A percentile compares a stretch with the other conserved stretches of the same genome.
Conservation (phyloP, 1,140 invertebrate species). For the Drosophila truncata region DNA sequence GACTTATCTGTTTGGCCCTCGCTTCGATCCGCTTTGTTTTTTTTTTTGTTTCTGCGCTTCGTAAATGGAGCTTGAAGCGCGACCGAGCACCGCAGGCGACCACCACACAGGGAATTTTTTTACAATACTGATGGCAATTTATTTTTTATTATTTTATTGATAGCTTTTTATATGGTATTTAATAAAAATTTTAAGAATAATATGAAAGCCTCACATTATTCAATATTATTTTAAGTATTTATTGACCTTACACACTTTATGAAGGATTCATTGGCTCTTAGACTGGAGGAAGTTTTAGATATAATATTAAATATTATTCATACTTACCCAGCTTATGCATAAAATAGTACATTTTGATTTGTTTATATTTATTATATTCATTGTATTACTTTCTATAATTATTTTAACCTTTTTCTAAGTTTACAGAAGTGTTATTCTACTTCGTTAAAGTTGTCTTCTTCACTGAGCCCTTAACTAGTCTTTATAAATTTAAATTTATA, state of each 20-base stretch:
- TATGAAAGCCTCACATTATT: not conserved
- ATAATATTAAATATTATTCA: not conserved
- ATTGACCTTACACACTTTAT: not conserved
- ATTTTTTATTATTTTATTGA: too few relatives aligned
- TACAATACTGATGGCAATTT: not conserved
- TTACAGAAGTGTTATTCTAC: not conserved
- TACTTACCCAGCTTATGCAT: not conserved
- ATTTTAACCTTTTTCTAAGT: not conserved
- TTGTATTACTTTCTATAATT: not conserved
- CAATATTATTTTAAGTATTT: not conserved
- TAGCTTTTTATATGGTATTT: not conserved
- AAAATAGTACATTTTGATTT: not conserved
- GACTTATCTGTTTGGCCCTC: conserved; percentile 46
- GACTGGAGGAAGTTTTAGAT: not conserved
- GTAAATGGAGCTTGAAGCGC: conserved; percentile 78
- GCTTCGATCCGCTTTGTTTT: conserved; percentile 51
- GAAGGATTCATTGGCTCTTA: not conserved
- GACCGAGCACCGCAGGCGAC: conserved; percentile 73
- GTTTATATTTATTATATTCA: too few relatives aligned
- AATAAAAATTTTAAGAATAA: not conserved
- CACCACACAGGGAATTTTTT: conserved; percentile 7
- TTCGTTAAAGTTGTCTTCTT: not conserved
- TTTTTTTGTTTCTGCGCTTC: conserved; percentile 30
- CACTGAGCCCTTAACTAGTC: not conserved
- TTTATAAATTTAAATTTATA: not conserved